Conservation (phyloP, 2,797 vertebrate species). For the Clarias pachynema region DNA sequence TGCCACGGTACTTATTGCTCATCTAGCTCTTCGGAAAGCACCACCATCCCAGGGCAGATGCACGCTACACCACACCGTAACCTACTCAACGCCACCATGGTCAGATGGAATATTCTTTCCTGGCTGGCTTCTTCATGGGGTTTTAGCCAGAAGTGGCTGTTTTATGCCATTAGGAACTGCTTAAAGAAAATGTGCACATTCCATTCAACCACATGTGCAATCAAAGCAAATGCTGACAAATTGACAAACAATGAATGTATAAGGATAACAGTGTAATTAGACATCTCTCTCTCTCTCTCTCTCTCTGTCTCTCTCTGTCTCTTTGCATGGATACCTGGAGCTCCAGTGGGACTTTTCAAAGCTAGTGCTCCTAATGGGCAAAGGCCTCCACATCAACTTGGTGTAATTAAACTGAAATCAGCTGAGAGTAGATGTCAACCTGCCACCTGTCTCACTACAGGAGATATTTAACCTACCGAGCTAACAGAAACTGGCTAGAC, state of each 20-base stretch:
- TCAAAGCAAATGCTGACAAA: background rate
- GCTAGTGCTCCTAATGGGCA: background rate
- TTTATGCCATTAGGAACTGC: background rate
- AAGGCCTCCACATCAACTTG: background rate
- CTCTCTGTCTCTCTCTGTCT: conserved; percentile 56
- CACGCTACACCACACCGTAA: background rate
- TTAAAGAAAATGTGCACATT: background rate
- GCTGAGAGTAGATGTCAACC: conserved; percentile 12
- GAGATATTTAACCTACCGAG: background rate
- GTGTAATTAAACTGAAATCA: conserved; percentile 16
- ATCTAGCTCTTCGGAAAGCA: background rate
- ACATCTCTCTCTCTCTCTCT: conserved; percentile 23
- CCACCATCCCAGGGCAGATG: background rate
- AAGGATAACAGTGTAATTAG: conserved; percentile 33
- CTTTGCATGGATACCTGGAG: background rate
- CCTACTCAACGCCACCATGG: background rate
- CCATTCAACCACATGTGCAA: background rate
- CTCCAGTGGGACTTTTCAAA: conserved; percentile 6
- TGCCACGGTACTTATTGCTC: background rate
- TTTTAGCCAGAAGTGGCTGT: background rate
- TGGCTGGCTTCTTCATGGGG: background rate
- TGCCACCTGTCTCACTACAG: background rate
- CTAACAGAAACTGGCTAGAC: conserved; percentile 2
- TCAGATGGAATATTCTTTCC: background rate
- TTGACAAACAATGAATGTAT: background rate